Evolutionary conservation across 53 echinoderm and acorn worm species (phyloP).

Genomic region (Holothuria leucospilota): DNA sequence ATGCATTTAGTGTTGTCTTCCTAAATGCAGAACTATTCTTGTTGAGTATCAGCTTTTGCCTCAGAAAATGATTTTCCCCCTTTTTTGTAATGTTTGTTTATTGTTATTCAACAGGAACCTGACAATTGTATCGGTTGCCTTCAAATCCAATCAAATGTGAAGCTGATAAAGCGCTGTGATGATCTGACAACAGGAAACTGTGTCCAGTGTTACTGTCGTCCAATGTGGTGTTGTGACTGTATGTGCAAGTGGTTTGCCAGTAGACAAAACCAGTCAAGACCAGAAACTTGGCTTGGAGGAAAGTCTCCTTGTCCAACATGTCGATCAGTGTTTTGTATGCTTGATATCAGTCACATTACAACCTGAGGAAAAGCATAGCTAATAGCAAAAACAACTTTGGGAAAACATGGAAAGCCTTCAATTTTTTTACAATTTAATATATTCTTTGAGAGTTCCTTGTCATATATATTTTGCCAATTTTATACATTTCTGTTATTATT

Average conservation of each 20-base stretch:
- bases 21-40: too few relatives aligned
- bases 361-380: not conserved
- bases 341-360: constrained; percentile 74
- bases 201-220: constrained; percentile 90
- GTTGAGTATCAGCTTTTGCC: too few relatives aligned
- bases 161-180: constrained; percentile 84
- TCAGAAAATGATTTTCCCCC: too few relatives aligned
- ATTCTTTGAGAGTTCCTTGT: too few relatives aligned
- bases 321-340: constrained; percentile 88
- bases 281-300: constrained; percentile 87
- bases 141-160: constrained; percentile 76
- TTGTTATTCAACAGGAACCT: constrained; percentile 56
- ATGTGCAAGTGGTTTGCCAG: constrained; percentile 98
- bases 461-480: too few relatives aligned
- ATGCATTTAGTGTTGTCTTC: too few relatives aligned
- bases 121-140: constrained; percentile 93
- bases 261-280: constrained; percentile 78
- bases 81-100: not conserved
- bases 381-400: not conserved
- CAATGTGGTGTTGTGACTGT: constrained; percentile 97
- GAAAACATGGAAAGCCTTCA: too few relatives aligned
- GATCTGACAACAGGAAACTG: constrained; percentile 69
- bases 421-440: too few relatives aligned
- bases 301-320: constrained; percentile 92
- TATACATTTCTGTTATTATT: too few relatives aligned